Evolutionary conservation across 2,888 invertebrate genomes (phyloP), one percentile per base, ranked within the genome.

Genomic region (Molanna angustata): DNA sequence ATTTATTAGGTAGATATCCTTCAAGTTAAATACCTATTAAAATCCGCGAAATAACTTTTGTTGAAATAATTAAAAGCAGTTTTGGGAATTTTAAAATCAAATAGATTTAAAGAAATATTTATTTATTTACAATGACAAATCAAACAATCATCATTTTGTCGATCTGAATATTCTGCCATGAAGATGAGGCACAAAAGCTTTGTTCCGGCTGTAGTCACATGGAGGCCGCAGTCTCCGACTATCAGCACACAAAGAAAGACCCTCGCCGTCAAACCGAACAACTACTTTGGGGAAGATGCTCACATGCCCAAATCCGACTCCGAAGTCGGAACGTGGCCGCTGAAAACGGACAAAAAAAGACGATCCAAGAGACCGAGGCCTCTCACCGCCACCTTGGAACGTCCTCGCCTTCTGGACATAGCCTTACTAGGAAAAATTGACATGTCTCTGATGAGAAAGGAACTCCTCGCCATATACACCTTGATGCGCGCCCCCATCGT

Each of bases 391-490:
- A 80, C 79, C 11, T 65, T 82, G 49, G 79, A 79, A 35, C 72
- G 72, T 39, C 81, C 82, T 1, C 69, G 72, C 32, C 67, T 82
- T 3, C 65, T 82, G 47, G 74, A 82, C 62, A 74, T 78, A 1
- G 66, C 70, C 33, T 67, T 78, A 19, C 67, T 77, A 27, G 70
- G 73, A 13, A 76, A 76, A 61, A 69, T 82, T 22, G 82, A 81
- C 63, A 80, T 82, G 80, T 79, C 80, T 1, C 64, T 73, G 44
- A 66, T 80, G 21, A 71, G 75, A 42, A 78, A 79, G 61, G 79
- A 80, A 60, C 70, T 77, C 40, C 64, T 80, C 11, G 68, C 73
- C 44, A 60, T 61, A 11, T 59, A 59, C 37, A 42, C 51, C 1
- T 27, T 59, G 37, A 58, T 56, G 58, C 53, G 50, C 13, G 44